Evolutionary conservation across 2,113 vertebrate species (phyloP), one percentile per base, ranked within the genome.

Genomic region (Falco punctatus): DNA sequence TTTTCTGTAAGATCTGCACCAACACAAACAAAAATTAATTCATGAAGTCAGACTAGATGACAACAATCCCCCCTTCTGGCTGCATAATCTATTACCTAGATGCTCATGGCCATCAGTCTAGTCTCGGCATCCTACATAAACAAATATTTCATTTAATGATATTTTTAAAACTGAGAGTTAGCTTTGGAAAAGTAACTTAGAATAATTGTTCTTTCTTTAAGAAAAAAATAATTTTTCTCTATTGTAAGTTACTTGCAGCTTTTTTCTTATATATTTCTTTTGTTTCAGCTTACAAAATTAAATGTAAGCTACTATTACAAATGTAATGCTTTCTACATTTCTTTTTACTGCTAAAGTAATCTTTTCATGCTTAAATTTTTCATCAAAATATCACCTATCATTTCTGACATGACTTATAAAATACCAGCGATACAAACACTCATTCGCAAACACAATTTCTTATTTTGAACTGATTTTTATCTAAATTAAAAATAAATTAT

Each of bases 401-500:
- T 22, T 94, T 94, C 79, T 92, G 79, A 93, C 81, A 91, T 0
- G 0, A 54, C 24, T 83, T 85, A 89, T 62, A 90, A 90, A 94
- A 88, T 32, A 91, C 10, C 91, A 94, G 86, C 66, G 49, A 57
- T 32, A 74, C 19, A 78, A 84, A 33, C 28, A 38, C 38, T 38
- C 67, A 10, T 59, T 21, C 13, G 0, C 62, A 90, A 96, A 91
- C 28, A 66, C 13, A 52, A 65, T 57, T 84, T 91, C 61, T 42
- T 80, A 32, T 54, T 91, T 44, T 54, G 70, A 91, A 61, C 15
- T 0, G 0, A 59, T 38, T 91, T 87, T 65, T 86, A 81, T 64
- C 84, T 38, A 95, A 86, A 95, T 85, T 67, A 95, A 95, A 96
- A 96, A 96, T 93, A 93, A 92, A 93, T 91, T 81, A 89, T 96